Evolutionary conservation across 2,113 vertebrate genomes (phyloP).

Genomic region (Oxyura jamaicensis): DNA sequence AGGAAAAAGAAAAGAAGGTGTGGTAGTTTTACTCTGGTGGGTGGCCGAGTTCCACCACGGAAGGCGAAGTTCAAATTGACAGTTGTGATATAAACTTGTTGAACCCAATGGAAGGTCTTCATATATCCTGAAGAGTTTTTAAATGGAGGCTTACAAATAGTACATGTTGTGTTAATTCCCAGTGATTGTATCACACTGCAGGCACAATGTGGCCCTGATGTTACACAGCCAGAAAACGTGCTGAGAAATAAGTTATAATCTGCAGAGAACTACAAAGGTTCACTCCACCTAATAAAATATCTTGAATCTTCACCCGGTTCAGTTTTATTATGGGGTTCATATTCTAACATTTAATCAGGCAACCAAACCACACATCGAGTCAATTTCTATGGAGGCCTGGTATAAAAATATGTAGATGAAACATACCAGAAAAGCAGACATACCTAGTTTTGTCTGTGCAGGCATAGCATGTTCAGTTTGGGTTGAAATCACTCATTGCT

Average conservation of each 20-base stretch:
- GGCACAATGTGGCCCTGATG: background rate
- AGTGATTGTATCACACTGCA: accelerated
- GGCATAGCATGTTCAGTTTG: background rate
- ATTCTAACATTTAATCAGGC: background rate
- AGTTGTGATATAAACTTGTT: background rate
- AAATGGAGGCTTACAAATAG: background rate
- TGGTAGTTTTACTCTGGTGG: no score
- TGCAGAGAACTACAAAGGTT: background rate
- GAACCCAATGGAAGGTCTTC: background rate
- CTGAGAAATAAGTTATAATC: background rate
- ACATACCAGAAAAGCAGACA: background rate
- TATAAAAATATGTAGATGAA: background rate
- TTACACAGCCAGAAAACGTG: background rate
- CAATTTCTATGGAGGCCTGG: background rate
- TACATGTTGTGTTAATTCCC: accelerated
- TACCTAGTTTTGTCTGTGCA: background rate
- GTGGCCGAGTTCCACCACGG: no score
- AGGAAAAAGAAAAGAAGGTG: background rate
- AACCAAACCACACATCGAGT: background rate
- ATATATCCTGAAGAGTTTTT: background rate
- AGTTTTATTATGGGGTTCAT: background rate
- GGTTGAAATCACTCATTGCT: background rate
- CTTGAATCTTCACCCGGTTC: background rate
- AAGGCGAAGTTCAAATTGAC: background rate
- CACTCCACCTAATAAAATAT: background rate